These are phyloP conservation scores for Ruditapes philippinarum DNA, from an alignment of 1,140 invertebrate genomes.

Conservation along the genomic window DNA sequence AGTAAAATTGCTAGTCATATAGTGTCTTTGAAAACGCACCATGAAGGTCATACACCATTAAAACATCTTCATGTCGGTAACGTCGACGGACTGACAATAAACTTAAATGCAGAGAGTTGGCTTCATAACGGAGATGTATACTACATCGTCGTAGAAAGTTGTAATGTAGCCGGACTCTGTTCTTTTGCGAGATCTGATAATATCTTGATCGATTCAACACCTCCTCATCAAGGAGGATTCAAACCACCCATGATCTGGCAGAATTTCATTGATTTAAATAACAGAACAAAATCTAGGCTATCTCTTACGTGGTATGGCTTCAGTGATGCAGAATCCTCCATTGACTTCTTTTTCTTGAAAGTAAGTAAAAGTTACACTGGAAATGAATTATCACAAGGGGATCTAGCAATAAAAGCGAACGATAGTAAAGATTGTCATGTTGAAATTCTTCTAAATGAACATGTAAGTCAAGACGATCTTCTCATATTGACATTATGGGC, in stretches of 20 bases:
- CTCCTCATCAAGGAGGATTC: conserved; percentile 58
- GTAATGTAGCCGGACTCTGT: conserved; percentile 66
- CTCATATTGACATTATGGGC: conserved; percentile 47
- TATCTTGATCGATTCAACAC: conserved; percentile 67
- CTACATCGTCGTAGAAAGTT: conserved; percentile 32
- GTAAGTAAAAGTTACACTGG: conserved; percentile 30
- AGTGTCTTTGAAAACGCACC: conserved; percentile 28
- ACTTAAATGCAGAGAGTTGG: conserved; percentile 17
- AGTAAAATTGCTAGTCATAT: conserved; percentile 28
- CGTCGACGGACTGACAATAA: conserved; percentile 20
- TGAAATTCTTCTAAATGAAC: neutral
- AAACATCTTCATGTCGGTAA: conserved; percentile 12
- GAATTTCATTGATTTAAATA: neutral
- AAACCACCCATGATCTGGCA: conserved; percentile 42
- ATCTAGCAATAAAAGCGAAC: neutral
- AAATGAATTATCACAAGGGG: conserved; percentile 47
- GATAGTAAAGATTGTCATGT: neutral
- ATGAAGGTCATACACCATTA: conserved; percentile 36
- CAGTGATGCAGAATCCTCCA: conserved; percentile 33
- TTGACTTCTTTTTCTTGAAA: conserved; percentile 28
- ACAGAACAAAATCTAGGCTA: neutral
- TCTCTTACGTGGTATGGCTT: conserved; percentile 53
- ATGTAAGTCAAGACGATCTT: conserved; percentile 16
- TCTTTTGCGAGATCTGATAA: conserved; percentile 5
- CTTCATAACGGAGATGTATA: conserved; percentile 54